Base-by-base conservation (phyloP, 2,797 vertebrate genomes). In the Siniperca obscura region DNA sequence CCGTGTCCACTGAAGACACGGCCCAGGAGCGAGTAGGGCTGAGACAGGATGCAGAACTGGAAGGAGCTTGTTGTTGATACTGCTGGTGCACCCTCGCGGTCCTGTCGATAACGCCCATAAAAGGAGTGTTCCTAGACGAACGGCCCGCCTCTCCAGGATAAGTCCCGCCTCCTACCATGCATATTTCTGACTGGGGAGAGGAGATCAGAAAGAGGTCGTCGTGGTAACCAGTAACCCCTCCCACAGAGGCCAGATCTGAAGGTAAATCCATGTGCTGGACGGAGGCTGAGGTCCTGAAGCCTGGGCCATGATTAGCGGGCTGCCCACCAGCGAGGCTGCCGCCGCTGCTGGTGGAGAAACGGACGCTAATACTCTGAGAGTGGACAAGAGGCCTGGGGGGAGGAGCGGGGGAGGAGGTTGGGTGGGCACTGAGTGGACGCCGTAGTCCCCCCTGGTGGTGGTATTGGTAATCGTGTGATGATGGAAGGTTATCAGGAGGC, bases 61-160 rank as follows among this genome's bases (percentile, higher is more conserved):
- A 87, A 0, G 94, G 81, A 22, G 55, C 53, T 46, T 85, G 96
- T 91, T 97, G 97, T 25, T 96, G 97, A 86, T 97, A 96, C 92
- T 97, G 98, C 94, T 97, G 98, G 80, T 98, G 96, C 91, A 96
- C 97, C 94, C 97, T 96, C 70, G 95, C 97, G 0, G 97, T 97
- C 94, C 98, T 98, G 87, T 99, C 98, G n/a, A 95, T 96, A 85
- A 99, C 94, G 7, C 98, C 98, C 98, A 98, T 98, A 91, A 99
- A 99, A 2, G 98, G 97, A 2, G 97, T 98, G 95, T 95, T 97
- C 88, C 97, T 96, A 30, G 98, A 98, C 0, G 85, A 84, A 16
- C 97, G 96, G 53, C 97, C 93, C 0, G 96, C 96, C 92, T 99
- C 98, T 1, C 96, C 97, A 38, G 97, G 97, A 84, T 98, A 99